Evolutionary conservation across 2,797 vertebrate species (phyloP).

Genomic region (Paratrypauchen microcephalus): DNA sequence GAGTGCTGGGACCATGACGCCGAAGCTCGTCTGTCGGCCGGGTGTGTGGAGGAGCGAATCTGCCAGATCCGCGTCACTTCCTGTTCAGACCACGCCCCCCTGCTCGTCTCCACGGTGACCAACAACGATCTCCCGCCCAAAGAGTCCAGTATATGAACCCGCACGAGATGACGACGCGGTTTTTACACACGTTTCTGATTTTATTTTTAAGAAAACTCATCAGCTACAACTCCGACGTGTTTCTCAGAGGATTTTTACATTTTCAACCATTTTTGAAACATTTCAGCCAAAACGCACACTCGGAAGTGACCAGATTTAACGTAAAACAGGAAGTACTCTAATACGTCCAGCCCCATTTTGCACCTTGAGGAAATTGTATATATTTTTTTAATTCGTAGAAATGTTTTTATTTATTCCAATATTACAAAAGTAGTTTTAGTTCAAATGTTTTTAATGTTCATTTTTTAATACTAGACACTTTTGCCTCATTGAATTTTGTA

Average conservation of each 20-base stretch:
- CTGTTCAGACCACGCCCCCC: constrained; percentile 72
- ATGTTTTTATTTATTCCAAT: not conserved
- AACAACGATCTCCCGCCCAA: constrained; percentile 92
- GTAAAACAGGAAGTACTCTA: too few species aligned
- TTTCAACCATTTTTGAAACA: constrained; percentile 41
- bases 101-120: constrained; percentile 80
- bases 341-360: not conserved
- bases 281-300: constrained; percentile 62
- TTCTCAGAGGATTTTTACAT: constrained; percentile 78
- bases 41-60: constrained; percentile 94
- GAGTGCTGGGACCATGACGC: constrained; percentile 98
- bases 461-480: not conserved
- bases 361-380: not conserved
- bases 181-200: constrained; percentile 52
- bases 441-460: not conserved
- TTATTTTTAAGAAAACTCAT: constrained; percentile 26
- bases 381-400: not conserved
- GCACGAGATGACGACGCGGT: not conserved
- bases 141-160: constrained; percentile 88
- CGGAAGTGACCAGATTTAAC: too few species aligned
- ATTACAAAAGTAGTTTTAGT: not conserved
- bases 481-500: not conserved
- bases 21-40: constrained; percentile 91
- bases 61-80: constrained; percentile 87
- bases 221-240: constrained; percentile 40